phyloP scores from a whole-genome alignment of 2,113 vertebrate genomes.

The Pseudorectes ferrugineus region DNA sequence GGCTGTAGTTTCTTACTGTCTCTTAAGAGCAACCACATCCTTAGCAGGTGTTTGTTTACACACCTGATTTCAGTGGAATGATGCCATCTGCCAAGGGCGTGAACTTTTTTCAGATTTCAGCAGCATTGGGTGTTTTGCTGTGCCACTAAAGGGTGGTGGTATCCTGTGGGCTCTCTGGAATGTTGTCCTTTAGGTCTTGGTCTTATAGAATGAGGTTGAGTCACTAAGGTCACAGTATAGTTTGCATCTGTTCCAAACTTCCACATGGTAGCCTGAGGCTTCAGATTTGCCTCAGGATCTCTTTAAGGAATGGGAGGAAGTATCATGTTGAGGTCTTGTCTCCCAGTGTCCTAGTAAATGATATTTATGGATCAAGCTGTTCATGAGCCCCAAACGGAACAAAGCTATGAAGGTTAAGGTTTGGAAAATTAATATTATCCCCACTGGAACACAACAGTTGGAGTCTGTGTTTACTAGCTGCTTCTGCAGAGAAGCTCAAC shows the following conservation, averaged over 20 bases:
- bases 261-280: not conserved
- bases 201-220: not conserved
- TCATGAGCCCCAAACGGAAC: not conserved
- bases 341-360: not conserved
- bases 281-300: not conserved
- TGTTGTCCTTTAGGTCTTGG: not conserved
- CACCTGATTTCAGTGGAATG: slow-evolving; percentile 43
- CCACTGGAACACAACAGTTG: not conserved
- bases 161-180: not conserved
- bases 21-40: slow-evolving; percentile 58
- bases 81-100: slow-evolving; percentile 30
- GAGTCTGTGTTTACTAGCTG: not conserved
- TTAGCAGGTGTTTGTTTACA: slow-evolving; percentile 56
- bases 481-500: not conserved
- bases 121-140: not conserved
- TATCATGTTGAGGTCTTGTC: not conserved
- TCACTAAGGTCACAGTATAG: not conserved
- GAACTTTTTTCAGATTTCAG: slow-evolving; percentile 7
- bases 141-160: not conserved
- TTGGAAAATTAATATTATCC: not conserved
- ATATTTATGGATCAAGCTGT: not conserved
- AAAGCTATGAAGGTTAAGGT: not conserved
- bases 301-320: not conserved
- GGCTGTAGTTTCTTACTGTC: slow-evolving; percentile 46
- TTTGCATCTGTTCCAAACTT: not conserved